phyloP scores from a whole-genome alignment of 1,140 invertebrate species.

The Maniola jurtina region DNA sequence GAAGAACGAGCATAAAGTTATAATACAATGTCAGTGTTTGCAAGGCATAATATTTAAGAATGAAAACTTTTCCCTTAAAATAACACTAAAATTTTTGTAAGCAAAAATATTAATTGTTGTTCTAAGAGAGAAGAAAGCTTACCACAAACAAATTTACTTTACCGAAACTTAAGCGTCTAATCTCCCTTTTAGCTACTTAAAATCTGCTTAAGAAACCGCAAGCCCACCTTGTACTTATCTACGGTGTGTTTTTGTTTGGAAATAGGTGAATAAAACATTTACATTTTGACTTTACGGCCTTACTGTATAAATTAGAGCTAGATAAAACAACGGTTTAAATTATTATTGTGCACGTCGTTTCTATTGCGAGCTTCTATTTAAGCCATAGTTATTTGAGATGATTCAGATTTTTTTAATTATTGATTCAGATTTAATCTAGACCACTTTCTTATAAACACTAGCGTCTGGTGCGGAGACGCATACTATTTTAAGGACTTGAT shows the following conservation, averaged over 20 bases:
- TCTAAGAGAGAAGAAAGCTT: constrained; percentile 2
- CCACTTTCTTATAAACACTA: too few species aligned
- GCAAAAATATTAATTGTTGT: constrained; percentile 7
- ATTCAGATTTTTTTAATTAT: too few species aligned
- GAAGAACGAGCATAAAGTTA: too few species aligned
- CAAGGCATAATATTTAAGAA: too few species aligned
- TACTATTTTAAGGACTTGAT: too few species aligned
- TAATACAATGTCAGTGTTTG: too few species aligned
- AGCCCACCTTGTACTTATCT: neutral
- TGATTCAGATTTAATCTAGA: too few species aligned
- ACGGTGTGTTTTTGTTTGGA: constrained; percentile 20
- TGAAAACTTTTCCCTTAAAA: neutral
- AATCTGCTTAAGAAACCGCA: constrained; percentile 13
- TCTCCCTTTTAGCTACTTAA: constrained; percentile 21
- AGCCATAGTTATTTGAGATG: too few species aligned
- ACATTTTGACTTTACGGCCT: constrained; percentile 3
- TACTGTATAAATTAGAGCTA: neutral
- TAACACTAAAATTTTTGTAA: neutral
- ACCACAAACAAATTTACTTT: constrained; percentile 23
- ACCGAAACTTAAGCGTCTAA: constrained; percentile 18
- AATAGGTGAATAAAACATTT: constrained; percentile 3
- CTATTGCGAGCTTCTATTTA: too few species aligned
- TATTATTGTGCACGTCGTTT: too few species aligned
- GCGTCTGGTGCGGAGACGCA: too few species aligned
- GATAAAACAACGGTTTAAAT: neutral